Evolutionary conservation across 2,113 vertebrate genomes (phyloP).

Genomic region (Callorhinus ursinus): DNA sequence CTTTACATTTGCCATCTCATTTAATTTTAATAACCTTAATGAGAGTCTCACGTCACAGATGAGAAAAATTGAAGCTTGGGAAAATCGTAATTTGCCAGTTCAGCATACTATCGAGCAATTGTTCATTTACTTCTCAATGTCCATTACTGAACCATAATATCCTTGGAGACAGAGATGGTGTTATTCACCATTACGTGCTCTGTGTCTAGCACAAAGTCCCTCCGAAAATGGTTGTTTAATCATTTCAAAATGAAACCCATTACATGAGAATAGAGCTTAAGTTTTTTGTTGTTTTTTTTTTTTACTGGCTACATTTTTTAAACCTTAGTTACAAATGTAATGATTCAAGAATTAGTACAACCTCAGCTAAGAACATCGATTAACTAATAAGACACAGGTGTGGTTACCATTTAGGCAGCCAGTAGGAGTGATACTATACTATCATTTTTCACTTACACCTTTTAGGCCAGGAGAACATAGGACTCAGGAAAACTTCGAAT

Average conservation of each 20-base stretch:
- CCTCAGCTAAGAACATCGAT: background rate
- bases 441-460: background rate
- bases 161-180: background rate
- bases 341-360: background rate
- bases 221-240: background rate
- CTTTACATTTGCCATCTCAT: background rate
- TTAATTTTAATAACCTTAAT: background rate
- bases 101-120: background rate
- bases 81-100: background rate
- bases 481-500: background rate
- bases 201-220: background rate
- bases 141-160: background rate
- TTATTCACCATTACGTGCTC: background rate
- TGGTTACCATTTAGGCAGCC: background rate
- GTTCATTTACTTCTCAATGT: background rate
- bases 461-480: background rate
- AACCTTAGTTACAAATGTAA: background rate
- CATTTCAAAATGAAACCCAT: background rate
- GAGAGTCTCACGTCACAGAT: background rate
- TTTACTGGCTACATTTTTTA: background rate
- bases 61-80: background rate
- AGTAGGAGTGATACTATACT: slow-evolving; percentile 2
- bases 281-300: background rate
- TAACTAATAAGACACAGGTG: background rate
- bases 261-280: background rate